phyloP scores from a whole-genome alignment of 2,797 vertebrate genomes.

The Amniataba percoides region DNA sequence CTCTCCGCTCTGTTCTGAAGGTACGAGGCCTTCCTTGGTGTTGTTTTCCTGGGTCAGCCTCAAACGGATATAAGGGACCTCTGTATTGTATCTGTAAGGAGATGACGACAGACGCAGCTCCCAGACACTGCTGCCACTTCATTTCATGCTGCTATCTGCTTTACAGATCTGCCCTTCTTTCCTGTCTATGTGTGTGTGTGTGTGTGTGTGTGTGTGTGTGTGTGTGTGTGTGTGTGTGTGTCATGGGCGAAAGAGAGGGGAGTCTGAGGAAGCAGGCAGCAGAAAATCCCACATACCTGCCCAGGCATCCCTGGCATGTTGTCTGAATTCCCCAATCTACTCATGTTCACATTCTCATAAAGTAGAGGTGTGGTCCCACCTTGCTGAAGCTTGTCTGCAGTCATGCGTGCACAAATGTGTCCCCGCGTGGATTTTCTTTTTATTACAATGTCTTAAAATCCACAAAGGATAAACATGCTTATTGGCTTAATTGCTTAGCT shows the following conservation, averaged over 20 bases:
- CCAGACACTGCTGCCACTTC: conserved; percentile 32
- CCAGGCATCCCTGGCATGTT: conserved; percentile 81
- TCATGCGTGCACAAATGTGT: conserved; percentile 50
- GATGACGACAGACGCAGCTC: conserved; percentile 49
- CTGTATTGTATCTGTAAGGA: conserved; percentile 37
- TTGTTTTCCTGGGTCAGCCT: conserved; percentile 51
- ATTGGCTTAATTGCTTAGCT: not conserved
- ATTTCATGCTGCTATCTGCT: conserved; percentile 53
- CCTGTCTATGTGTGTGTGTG: conserved; percentile 5
- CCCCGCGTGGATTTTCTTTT: conserved; percentile 47
- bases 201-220: conserved; percentile 19
- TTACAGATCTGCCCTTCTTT: conserved; percentile 51
- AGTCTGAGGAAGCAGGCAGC: conserved; percentile 60
- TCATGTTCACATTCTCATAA: conserved; percentile 67
- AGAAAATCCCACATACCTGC: conserved; percentile 81
- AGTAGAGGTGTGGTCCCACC: conserved; percentile 69
- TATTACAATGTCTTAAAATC: not conserved
- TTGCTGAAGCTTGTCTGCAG: conserved; percentile 75
- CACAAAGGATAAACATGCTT: not conserved
- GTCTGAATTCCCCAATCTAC: conserved; percentile 76
- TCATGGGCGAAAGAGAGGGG: conserved; percentile 27
- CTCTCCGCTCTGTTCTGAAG: conserved; percentile 52
- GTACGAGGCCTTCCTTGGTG: conserved; percentile 18
- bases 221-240: conserved; percentile 12
- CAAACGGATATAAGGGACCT: conserved; percentile 38